Conservation (phyloP, 2,113 vertebrate genomes). For the Diphyllodes magnificus region DNA sequence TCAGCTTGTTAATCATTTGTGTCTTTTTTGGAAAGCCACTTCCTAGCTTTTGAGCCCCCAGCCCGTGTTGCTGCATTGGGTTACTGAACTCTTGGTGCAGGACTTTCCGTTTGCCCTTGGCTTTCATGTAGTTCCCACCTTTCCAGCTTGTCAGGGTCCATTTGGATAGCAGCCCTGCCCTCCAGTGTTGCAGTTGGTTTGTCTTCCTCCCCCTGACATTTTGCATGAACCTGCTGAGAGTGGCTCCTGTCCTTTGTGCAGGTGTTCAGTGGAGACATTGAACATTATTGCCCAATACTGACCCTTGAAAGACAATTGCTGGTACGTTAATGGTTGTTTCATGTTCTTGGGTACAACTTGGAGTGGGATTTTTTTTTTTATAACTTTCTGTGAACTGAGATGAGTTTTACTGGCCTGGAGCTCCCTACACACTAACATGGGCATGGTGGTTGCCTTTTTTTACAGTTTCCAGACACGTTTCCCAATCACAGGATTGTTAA, state of each 20-base stretch:
- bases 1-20: background rate
- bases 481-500: accelerated
- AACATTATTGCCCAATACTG: background rate
- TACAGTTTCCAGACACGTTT: background rate
- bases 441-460: background rate
- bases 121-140: background rate
- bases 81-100: background rate
- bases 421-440: background rate
- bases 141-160: background rate
- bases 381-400: background rate
- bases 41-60: background rate
- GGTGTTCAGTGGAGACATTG: background rate
- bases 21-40: background rate
- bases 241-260: background rate
- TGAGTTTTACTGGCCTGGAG: background rate
- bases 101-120: background rate
- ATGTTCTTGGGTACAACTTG: background rate
- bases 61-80: background rate
- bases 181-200: background rate
- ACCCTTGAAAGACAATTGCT: background rate
- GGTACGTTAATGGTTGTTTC: background rate
- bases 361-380: background rate
- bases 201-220: background rate
- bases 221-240: background rate
- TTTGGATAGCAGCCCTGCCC: background rate